Percentiles rank a stretch among this genome's conserved stretches.
These are phyloP conservation scores for Neolamprologus falcicula DNA, from an alignment of 2,113 vertebrate species.

Conservation along the genomic window DNA sequence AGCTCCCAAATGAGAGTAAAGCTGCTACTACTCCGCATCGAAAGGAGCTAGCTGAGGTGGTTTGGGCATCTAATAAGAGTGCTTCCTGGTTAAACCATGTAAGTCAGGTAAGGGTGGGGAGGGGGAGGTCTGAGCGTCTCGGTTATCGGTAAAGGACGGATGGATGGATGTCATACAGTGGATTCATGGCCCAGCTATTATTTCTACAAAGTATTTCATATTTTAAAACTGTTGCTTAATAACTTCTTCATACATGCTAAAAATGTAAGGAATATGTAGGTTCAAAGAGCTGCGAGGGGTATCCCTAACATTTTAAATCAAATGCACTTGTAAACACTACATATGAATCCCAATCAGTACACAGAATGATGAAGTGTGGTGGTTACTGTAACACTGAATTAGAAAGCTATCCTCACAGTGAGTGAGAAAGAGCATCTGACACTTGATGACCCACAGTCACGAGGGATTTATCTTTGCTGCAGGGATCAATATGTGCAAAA, in stretches of 20 bases:
- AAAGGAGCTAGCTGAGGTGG: neutral
- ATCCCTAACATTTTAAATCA: neutral
- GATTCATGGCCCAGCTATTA: neutral
- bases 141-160: neutral
- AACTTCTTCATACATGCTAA: neutral
- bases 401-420: neutral
- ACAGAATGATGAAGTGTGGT: neutral
- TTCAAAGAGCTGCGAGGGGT: neutral
- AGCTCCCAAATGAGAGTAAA: neutral
- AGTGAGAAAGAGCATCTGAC: neutral
- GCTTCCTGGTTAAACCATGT: neutral
- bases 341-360: neutral
- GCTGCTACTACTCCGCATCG: neutral
- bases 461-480: neutral
- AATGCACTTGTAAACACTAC: neutral
- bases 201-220: neutral
- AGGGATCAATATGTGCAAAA: neutral
- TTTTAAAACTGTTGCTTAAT: neutral
- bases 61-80: neutral
- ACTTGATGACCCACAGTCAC: neutral
- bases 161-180: neutral
- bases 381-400: neutral
- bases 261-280: neutral
- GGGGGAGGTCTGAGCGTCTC: neutral
- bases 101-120: neutral